These are phyloP conservation scores for Ditylenchus weischeri DNA, from an alignment of 2,888 invertebrate species.

Conservation along the genomic window DNA sequence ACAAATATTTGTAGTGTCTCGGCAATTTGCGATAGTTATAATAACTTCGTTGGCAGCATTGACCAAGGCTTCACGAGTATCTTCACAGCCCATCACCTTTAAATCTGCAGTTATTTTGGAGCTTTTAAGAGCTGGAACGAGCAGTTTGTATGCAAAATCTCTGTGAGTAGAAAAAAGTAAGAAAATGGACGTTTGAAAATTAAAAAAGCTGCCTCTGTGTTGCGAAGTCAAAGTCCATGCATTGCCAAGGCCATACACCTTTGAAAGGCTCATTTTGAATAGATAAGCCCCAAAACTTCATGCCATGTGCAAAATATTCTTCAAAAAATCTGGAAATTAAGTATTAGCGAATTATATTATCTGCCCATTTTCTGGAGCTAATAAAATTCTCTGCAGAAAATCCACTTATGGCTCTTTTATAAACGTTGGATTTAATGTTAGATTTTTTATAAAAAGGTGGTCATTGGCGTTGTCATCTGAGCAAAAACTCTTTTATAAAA, in stretches of 20 bases:
- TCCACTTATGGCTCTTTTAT: no score
- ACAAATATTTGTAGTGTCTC: no score
- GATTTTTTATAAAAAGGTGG: no score
- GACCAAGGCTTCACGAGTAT: constrained; percentile 13
- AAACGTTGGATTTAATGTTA: no score
- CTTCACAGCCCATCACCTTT: constrained; percentile 21
- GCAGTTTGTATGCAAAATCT: constrained; percentile 17
- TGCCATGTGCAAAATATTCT: constrained; percentile 69
- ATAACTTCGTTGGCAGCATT: constrained; percentile 11
- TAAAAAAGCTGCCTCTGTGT: constrained; percentile 30
- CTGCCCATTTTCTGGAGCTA: no score
- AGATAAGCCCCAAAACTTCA: constrained; percentile 74
- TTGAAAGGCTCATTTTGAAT: constrained; percentile 71
- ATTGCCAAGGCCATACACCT: constrained; percentile 68
- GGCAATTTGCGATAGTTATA: not conserved
- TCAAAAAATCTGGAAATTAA: constrained; percentile 67
- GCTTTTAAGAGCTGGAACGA: constrained; percentile 12
- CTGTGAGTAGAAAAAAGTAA: not conserved
- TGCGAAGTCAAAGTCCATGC: constrained; percentile 67
- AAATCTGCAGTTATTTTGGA: constrained; percentile 8
- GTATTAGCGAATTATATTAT: no score
- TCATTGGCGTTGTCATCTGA: no score
- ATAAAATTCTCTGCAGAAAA: no score
- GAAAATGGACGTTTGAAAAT: not conserved
- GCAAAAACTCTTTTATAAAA: no score